Evolutionary conservation across 2,888 invertebrate species (phyloP).

Genomic region (Amblyjoppa fuscipennis): DNA sequence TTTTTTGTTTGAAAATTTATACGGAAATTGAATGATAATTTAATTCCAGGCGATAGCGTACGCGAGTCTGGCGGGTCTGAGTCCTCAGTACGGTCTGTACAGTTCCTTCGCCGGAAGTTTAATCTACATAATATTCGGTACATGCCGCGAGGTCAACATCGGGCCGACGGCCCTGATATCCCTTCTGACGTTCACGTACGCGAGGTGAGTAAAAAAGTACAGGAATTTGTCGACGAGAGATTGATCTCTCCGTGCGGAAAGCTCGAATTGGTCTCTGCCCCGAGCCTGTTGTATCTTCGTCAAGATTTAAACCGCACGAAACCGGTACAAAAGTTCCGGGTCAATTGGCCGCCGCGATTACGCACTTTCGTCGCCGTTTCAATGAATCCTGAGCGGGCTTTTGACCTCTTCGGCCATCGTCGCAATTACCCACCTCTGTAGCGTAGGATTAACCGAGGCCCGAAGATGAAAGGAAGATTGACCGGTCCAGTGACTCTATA

Average conservation of each 20-base stretch:
- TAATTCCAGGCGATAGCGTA: constrained; percentile 80
- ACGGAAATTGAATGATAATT: constrained; percentile 56
- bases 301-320: constrained; percentile 26
- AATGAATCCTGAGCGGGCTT: constrained; percentile 28
- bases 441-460: not conserved
- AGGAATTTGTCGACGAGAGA: too few relatives aligned
- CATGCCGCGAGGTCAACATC: constrained; percentile 89
- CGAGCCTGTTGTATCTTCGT: not conserved
- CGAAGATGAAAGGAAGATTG: not conserved
- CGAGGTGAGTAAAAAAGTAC: constrained; percentile 73
- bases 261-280: not conserved
- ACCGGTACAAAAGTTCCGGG: constrained; percentile 30
- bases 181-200: constrained; percentile 89
- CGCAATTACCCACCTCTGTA: not conserved
- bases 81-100: constrained; percentile 92
- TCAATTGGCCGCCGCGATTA: constrained; percentile 53
- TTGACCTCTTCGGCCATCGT: constrained; percentile 1
- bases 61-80: constrained; percentile 78
- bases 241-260: not conserved
- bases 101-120: constrained; percentile 92
- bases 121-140: constrained; percentile 92
- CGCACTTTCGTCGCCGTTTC: constrained; percentile 39
- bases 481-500: not conserved
- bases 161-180: constrained; percentile 93
- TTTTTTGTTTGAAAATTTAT: not conserved